Evolutionary conservation across 2,888 invertebrate genomes (phyloP).

Genomic region (Cantharis nigra): DNA sequence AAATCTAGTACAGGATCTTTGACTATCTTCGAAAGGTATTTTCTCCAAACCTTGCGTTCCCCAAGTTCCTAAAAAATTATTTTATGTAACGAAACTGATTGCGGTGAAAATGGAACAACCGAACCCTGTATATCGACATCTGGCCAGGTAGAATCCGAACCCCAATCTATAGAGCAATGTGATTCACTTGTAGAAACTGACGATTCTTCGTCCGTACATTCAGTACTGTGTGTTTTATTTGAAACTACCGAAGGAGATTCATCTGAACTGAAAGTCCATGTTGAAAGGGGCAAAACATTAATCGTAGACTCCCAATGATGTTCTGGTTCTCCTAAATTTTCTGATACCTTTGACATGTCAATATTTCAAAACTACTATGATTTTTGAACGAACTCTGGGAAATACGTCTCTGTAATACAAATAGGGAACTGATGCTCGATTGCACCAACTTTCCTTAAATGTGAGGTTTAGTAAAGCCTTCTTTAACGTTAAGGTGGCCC

Average conservation of each 20-base stretch:
- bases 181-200: neutral
- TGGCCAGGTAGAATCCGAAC: conserved; percentile 4
- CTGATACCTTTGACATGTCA: neutral
- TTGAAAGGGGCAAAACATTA: conserved; percentile 2
- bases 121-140: conserved; percentile 14
- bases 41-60: conserved; percentile 35
- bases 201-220: neutral
- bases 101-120: neutral
- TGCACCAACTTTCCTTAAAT: no score
- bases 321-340: neutral
- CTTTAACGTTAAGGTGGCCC: no score
- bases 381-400: neutral
- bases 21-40: conserved; percentile 37
- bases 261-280: neutral
- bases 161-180: conserved; percentile 7
- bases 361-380: neutral
- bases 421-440: no score
- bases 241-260: neutral
- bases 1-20: conserved; percentile 32
- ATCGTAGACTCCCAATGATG: neutral
- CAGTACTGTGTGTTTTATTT: neutral
- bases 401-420: no score
- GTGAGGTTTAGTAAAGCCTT: no score
- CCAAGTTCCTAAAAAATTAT: conserved; percentile 37
- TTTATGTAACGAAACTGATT: neutral